Evolutionary conservation across 2,113 vertebrate species (phyloP).

Genomic region (Furnarius figulus): DNA sequence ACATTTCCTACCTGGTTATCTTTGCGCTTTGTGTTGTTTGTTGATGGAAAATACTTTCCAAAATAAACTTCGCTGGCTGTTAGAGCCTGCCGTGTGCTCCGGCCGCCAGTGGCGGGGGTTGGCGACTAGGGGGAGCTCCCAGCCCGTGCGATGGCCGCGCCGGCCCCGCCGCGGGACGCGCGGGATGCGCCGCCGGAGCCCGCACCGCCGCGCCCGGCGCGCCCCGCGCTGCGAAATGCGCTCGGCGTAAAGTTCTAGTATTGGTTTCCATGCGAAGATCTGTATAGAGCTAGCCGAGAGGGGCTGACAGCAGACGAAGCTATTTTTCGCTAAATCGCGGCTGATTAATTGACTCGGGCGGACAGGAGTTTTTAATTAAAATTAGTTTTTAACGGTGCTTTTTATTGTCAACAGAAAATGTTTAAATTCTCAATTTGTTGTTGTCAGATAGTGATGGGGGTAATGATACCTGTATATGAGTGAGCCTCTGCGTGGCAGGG

Average conservation of each 20-base stretch:
- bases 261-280: conserved; percentile 68
- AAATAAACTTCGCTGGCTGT: conserved; percentile 78
- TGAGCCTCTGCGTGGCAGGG: fast-evolving
- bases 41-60: conserved; percentile 67
- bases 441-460: background rate
- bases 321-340: conserved; percentile 56
- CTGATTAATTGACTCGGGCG: conserved; percentile 51
- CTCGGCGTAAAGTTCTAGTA: conserved; percentile 64
- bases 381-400: conserved; percentile 44
- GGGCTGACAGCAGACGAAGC: conserved; percentile 57
- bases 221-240: background rate
- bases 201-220: background rate
- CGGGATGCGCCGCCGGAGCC: background rate
- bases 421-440: conserved; percentile 8
- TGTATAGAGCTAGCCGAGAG: conserved; percentile 36
- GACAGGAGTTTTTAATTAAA: conserved; percentile 59
- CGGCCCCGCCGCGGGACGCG: background rate
- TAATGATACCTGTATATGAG: background rate
- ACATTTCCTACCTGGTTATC: conserved; percentile 19
- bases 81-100: background rate
- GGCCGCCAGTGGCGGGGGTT: conserved; percentile 33
- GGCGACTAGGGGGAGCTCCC: conserved; percentile 82
- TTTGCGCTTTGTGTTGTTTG: conserved; percentile 11
- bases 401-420: background rate
- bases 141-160: conserved; percentile 63